phyloP scores from a whole-genome alignment of 2,888 invertebrate genomes.

The Clunio marinus region DNA sequence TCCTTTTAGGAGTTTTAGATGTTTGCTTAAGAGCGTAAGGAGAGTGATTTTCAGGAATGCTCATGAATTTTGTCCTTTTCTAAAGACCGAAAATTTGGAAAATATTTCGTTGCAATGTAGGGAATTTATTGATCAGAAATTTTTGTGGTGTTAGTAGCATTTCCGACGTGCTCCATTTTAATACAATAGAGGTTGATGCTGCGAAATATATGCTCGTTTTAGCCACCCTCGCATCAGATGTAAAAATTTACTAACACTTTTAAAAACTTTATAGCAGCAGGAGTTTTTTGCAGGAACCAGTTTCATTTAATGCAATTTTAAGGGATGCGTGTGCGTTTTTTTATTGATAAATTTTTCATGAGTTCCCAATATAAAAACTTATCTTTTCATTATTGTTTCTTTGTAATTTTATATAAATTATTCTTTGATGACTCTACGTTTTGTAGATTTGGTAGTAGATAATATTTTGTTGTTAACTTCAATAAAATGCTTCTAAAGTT shows the following conservation, averaged over 20 bases:
- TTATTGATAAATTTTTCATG: too few species aligned
- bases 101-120: background rate
- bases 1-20: background rate
- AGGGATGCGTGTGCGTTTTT: too few species aligned
- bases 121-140: slow-evolving; percentile 32
- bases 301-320: too few species aligned
- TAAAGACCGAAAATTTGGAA: background rate
- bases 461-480: too few species aligned
- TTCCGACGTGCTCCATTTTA: slow-evolving; percentile 33
- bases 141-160: slow-evolving; percentile 29
- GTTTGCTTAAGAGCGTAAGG: too few species aligned
- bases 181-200: background rate
- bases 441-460: too few species aligned
- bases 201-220: background rate
- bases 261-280: too few species aligned
- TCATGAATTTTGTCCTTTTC: background rate
- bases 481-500: too few species aligned
- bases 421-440: too few species aligned
- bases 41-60: slow-evolving; percentile 11
- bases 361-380: too few species aligned
- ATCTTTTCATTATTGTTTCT: too few species aligned
- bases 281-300: background rate
- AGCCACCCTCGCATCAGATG: slow-evolving; percentile 3
- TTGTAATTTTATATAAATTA: too few species aligned
- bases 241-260: background rate